Evolutionary conservation across 2,888 invertebrate species (phyloP).

Genomic region (Hydrotaea diabolus): DNA sequence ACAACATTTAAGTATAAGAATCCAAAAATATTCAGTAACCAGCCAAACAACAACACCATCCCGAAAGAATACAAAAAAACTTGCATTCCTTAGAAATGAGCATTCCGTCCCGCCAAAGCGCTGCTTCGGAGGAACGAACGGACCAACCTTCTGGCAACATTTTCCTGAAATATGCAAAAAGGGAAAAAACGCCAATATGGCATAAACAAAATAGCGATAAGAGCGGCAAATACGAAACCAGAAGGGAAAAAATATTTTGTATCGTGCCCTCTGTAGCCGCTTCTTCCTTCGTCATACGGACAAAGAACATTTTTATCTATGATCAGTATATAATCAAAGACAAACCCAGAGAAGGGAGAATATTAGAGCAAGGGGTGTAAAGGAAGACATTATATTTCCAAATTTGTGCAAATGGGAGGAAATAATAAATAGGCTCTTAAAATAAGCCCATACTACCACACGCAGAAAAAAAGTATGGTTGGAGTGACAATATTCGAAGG

Average conservation of each 20-base stretch:
- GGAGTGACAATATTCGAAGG: no score
- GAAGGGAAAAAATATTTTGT: slow-evolving; percentile 28
- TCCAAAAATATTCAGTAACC: slow-evolving; percentile 54
- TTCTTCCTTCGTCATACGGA: no score
- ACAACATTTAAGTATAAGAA: slow-evolving; percentile 30
- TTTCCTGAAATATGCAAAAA: slow-evolving; percentile 39
- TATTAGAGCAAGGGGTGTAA: not conserved
- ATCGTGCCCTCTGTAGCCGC: not conserved
- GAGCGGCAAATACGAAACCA: not conserved
- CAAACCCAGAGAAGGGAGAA: not conserved
- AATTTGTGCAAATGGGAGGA: no score
- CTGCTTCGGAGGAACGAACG: not conserved
- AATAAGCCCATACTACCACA: no score
- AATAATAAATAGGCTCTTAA: no score
- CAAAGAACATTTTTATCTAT: not conserved
- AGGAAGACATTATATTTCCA: no score
- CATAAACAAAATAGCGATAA: slow-evolving; percentile 9
- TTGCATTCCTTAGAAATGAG: slow-evolving; percentile 9
- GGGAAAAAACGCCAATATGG: slow-evolving; percentile 23
- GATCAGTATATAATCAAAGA: not conserved
- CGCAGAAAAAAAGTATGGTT: no score
- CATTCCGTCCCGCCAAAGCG: not conserved
- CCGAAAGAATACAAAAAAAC: not conserved
- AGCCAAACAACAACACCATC: slow-evolving; percentile 12
- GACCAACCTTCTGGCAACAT: slow-evolving; percentile 43